phyloP scores from a whole-genome alignment of 2,797 vertebrate genomes.

The Balearica regulorum region DNA sequence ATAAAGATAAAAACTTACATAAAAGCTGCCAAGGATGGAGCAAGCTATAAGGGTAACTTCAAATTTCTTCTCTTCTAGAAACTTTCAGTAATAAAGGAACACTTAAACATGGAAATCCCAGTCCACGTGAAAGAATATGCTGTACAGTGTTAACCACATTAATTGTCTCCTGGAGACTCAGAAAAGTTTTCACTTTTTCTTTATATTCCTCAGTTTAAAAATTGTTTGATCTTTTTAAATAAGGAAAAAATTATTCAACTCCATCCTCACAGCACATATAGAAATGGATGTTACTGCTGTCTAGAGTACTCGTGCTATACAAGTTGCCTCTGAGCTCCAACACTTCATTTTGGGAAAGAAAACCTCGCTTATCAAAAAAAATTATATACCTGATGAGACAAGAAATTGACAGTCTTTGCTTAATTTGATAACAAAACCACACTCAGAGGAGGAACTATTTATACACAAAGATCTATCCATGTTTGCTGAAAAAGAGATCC shows the following conservation, averaged over 20 bases:
- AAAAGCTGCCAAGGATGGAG: neutral
- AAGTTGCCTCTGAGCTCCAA: neutral
- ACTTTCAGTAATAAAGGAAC: neutral
- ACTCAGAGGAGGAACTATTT: neutral
- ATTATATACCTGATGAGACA: neutral
- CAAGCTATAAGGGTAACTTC: neutral
- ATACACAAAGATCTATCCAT: accelerated
- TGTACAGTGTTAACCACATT: neutral
- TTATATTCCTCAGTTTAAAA: neutral
- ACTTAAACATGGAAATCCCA: neutral
- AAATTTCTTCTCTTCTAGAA: neutral
- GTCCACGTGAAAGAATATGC: neutral
- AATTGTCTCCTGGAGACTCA: neutral
- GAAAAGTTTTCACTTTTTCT: neutral
- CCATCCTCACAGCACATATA: neutral
- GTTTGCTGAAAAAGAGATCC: neutral
- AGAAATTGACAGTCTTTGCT: neutral
- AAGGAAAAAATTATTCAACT: neutral
- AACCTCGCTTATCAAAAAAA: neutral
- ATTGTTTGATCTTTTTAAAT: neutral
- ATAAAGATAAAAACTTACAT: neutral
- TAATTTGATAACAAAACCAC: neutral
- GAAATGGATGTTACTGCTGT: neutral
- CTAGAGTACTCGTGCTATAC: neutral
- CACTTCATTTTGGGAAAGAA: neutral